A percentile compares a stretch with the other conserved stretches of the same genome.
phyloP scores from a whole-genome alignment of 1,140 invertebrate genomes.

The Heliconius melpomene region DNA sequence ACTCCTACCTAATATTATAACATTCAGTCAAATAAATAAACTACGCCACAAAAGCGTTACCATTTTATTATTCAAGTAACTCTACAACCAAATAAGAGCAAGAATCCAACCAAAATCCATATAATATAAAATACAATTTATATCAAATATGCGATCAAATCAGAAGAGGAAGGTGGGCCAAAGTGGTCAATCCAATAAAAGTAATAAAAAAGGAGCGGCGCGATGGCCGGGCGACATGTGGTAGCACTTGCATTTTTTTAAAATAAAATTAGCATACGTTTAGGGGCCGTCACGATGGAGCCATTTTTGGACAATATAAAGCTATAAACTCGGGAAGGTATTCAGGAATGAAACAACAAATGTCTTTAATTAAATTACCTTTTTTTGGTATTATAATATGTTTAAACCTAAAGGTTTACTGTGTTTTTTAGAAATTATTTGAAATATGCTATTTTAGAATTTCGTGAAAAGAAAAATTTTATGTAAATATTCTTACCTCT shows the following conservation, averaged over 20 bases:
- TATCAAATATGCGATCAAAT: slow-evolving; percentile 36
- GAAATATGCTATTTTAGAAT: too few relatives aligned
- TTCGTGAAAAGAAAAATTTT: too few relatives aligned
- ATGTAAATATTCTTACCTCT: too few relatives aligned
- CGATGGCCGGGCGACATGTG: slow-evolving; percentile 51
- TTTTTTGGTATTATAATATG: slow-evolving; percentile 7
- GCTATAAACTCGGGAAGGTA: slow-evolving; percentile 23
- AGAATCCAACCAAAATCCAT: not conserved
- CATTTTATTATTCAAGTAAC: not conserved
- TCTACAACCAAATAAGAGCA: not conserved
- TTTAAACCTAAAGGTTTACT: not conserved
- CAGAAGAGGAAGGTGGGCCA: slow-evolving; percentile 52
- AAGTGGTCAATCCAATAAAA: slow-evolving; percentile 55
- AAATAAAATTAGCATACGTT: slow-evolving; percentile 64
- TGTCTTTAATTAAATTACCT: slow-evolving; percentile 14
- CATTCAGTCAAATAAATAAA: too few relatives aligned
- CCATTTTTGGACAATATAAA: slow-evolving; percentile 32
- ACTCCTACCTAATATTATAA: not conserved
- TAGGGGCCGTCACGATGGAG: slow-evolving; percentile 36
- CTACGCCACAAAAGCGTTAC: not conserved
- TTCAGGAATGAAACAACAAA: not conserved
- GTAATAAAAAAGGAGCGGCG: slow-evolving; percentile 51
- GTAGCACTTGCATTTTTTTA: slow-evolving; percentile 59
- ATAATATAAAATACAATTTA: not conserved
- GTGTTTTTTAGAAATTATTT: too few relatives aligned